Percentiles rank a stretch among this genome's conserved stretches.
Conservation (phyloP, 2,888 invertebrate genomes). For the Cheilosia urbana region DNA sequence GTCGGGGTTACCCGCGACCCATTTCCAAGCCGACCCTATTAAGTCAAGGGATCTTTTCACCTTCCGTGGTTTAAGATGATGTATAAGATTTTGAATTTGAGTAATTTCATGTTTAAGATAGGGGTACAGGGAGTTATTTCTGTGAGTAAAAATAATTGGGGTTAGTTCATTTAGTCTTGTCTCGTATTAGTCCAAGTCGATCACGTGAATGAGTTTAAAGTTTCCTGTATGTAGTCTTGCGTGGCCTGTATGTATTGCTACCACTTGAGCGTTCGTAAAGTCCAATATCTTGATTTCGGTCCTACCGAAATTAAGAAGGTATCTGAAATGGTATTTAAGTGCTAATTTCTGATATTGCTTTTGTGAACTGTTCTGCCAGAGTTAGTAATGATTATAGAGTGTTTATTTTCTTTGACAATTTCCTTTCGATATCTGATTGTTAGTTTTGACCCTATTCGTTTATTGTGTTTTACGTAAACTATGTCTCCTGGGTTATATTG, state of each 20-base stretch:
- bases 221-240: constrained; percentile 45
- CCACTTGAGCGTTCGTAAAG: constrained; percentile 34
- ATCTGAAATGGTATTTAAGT: constrained; percentile 13
- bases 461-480: constrained; percentile 53
- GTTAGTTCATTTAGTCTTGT: constrained; percentile 13
- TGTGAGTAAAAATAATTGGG: constrained; percentile 13
- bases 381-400: constrained; percentile 35
- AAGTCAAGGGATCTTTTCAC: constrained; percentile 21
- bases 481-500: constrained; percentile 53
- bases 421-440: constrained; percentile 56
- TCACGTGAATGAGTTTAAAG: constrained; percentile 41
- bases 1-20: constrained; percentile 29
- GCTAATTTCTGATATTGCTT: constrained; percentile 18
- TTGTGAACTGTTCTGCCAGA: constrained; percentile 45
- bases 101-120: no score
- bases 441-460: constrained; percentile 62
- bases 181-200: constrained; percentile 37
- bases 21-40: constrained; percentile 25
- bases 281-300: constrained; percentile 19
- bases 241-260: constrained; percentile 35
- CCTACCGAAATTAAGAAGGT: background rate
- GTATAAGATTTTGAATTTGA: constrained; percentile 21
- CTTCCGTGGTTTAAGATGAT: constrained; percentile 15
- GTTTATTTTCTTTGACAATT: constrained; percentile 44
- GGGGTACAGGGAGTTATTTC: constrained; percentile 5